Base-by-base conservation (phyloP, 2,888 invertebrate species). In the Marronus borbonicus region DNA sequence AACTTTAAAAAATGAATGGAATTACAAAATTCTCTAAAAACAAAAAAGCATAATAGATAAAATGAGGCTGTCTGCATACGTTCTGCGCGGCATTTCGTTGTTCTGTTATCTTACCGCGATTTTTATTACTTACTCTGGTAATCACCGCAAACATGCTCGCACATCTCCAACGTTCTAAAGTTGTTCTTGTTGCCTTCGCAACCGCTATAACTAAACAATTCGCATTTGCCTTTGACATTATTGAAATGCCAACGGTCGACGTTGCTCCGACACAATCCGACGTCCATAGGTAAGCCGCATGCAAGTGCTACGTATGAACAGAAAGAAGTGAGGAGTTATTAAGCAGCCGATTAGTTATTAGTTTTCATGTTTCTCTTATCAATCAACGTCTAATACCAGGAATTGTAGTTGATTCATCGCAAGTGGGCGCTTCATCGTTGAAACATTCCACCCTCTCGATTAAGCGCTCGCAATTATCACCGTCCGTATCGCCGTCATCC, bases 161-260 rank as follows among this genome's bases (percentile, higher is more conserved):
- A 97, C 64, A 92, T 91, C 76, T 93, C 92, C 78, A 92, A 90
- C 0, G 93, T 92, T 76, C 92, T 92, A 88, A 98, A 98, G 87
- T 96, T 96, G 88, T 98, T 98, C 60, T 92, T 91, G 87, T 97
- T 98, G 1, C 95, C 96, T 66, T 95, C 94, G 86, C 98, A 98
- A 55, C 97, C 98, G 31, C 94, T 94, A 89, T 94, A 98, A 76
- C 92, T 93, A 88, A 98, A 98, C 4, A 95, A 92, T 83, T 93
- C 93, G 86, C 98, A 98, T 39, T 91, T 90, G 31, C 92, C 92
- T 52, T 90, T 90, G 31, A 90, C 87, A 36, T 90, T 90, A 87
- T 98, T 95, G 87, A 93, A 98, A 89, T 94, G 96, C 95, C 96
- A 97, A n/a, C 95, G 91, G 66, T 93, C 93, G 80, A 93, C 92